A percentile compares a stretch with the other conserved stretches of the same genome.
Conservation (phyloP, 2,888 invertebrate species). For the Ochropacha duplaris region DNA sequence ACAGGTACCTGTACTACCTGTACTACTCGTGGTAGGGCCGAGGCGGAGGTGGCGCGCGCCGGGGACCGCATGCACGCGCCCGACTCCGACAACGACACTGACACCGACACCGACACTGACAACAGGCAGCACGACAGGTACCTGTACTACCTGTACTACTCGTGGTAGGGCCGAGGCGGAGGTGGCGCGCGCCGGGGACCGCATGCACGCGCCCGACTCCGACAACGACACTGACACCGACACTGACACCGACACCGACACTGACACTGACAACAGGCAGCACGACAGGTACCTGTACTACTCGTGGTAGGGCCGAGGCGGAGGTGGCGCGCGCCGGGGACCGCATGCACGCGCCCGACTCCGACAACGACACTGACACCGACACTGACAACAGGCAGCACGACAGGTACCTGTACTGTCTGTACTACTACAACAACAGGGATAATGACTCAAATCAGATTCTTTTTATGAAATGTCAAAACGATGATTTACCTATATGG, state of each 20-base stretch:
- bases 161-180: not conserved
- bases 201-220: too few relatives aligned
- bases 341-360: constrained; percentile 55
- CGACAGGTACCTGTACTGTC: constrained; percentile 41
- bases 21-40: not conserved
- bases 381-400: constrained; percentile 51
- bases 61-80: too few relatives aligned
- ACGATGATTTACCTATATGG: too few relatives aligned
- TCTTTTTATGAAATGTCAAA: too few relatives aligned
- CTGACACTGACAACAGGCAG: not conserved
- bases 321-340: too few relatives aligned
- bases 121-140: not conserved
- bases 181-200: too few relatives aligned
- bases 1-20: not conserved
- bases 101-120: not conserved
- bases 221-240: constrained; percentile 24
- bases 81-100: constrained; percentile 28
- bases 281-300: not conserved
- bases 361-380: constrained; percentile 84
- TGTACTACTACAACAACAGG: too few relatives aligned
- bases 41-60: too few relatives aligned
- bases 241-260: constrained; percentile 36
- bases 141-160: not conserved
- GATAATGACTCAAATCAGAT: too few relatives aligned
- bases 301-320: not conserved